Evolutionary conservation across 2,888 invertebrate genomes (phyloP).

Genomic region (Gymnosoma rotundatum): DNA sequence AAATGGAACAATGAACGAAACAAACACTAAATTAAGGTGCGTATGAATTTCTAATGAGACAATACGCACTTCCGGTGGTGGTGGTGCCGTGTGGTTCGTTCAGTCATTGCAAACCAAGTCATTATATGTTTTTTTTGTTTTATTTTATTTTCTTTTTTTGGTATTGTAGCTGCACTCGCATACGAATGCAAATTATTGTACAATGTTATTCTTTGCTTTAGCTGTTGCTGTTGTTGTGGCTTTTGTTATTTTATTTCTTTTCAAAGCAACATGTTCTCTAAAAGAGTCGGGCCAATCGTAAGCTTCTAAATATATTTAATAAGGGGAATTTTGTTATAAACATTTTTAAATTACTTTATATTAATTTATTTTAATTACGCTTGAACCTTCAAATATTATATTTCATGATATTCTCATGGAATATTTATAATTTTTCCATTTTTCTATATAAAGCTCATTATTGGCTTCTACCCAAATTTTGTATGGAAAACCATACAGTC

Average conservation of each 20-base stretch:
- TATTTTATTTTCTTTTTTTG: background rate
- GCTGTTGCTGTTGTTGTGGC: constrained; percentile 17
- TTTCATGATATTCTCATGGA: too few relatives aligned
- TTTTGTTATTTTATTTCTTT: background rate
- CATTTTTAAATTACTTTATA: too few relatives aligned
- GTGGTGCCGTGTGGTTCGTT: constrained; percentile 54
- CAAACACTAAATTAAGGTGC: constrained; percentile 76
- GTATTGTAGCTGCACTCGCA: constrained; percentile 29
- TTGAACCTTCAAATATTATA: too few relatives aligned
- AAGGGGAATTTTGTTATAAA: constrained; percentile 16
- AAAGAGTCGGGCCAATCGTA: constrained; percentile 6
- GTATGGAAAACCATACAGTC: too few relatives aligned
- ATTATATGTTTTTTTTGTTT: constrained; percentile 31
- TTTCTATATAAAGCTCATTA: too few relatives aligned
- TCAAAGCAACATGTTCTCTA: constrained; percentile 57
- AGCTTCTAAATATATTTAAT: background rate
- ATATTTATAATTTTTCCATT: too few relatives aligned
- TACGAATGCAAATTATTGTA: constrained; percentile 50
- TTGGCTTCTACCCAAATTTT: too few relatives aligned
- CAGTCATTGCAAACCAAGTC: constrained; percentile 75
- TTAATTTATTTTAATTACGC: too few relatives aligned
- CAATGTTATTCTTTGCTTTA: background rate
- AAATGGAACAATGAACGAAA: constrained; percentile 67
- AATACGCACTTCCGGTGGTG: constrained; percentile 78
- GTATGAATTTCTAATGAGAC: constrained; percentile 80